Base-by-base conservation (phyloP, 2,797 vertebrate species). In the Syndactyla subalaris region DNA sequence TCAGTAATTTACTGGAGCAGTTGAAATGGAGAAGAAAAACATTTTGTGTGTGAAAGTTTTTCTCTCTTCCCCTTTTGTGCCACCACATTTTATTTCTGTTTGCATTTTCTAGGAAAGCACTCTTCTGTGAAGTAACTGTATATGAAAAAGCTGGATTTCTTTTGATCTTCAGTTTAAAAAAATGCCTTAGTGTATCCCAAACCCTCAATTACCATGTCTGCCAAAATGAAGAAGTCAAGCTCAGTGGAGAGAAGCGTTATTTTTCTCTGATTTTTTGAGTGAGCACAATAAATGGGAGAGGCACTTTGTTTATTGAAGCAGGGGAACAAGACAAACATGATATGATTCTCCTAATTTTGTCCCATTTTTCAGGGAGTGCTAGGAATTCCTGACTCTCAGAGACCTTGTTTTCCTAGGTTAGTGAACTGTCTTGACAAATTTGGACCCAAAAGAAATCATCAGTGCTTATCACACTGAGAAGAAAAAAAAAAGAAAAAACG, bases 61-160 rank as follows among this genome's bases (percentile, higher is more conserved):
- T 95, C 32, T 89, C 5, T 32, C 46, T 32, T 87, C 39, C 43
- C 7, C 24, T 87, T 87, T 63, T 36, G 4, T 79, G 48, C 74
- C 63, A 79, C 63, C 45, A 51, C 85, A 86, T 90, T 91, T 73
- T 49, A 41, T 87, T 95, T 94, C 55, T 92, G 61, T 95, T 89
- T 92, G 45, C 91, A 92, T 96, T 96, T 94, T 93, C 87, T 91
- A 95, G 86, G 89, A 96, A 92, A 89, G 59, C 74, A 46, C 12
- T 84, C 34, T 73, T 48, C 55, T 92, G 54, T 85, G 74, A 94
- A 93, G 72, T 89, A 92, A 89, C 5, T 59, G 46, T 57, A 18
- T 83, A 85, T 58, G 39, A 70, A 94, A 94, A 96, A 79, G 21
- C 46, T 89, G 30, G 7, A 65, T 73, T 92, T 93, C 61, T 93